These are phyloP conservation scores for Bolinopsis microptera DNA, from an alignment of 37 sponge, comb jelly and placozoan genomes.

Conservation along the genomic window DNA sequence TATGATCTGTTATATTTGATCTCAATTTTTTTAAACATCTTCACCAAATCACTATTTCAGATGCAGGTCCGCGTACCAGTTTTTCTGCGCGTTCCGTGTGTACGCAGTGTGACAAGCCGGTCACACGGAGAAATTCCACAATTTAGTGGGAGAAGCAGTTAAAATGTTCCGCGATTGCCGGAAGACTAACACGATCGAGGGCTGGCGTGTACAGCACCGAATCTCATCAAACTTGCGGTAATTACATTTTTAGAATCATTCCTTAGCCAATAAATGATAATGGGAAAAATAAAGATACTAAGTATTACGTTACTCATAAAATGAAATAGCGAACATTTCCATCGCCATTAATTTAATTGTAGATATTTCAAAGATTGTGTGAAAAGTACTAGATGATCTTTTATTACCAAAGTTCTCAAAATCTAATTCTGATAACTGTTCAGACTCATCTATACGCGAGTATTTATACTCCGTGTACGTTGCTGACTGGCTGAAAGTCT, in stretches of 20 bases:
- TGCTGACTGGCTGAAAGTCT: conserved; percentile 40
- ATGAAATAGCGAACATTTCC: no score
- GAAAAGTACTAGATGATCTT: no score
- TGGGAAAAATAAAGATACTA: no score
- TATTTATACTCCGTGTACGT: conserved; percentile 46
- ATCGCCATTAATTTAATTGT: no score
- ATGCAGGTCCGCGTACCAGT: conserved; percentile 47
- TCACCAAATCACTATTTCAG: no score
- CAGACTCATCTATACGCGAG: conserved; percentile 55
- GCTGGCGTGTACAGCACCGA: conserved; percentile 58
- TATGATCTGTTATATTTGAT: no score
- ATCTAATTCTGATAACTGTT: not conserved
- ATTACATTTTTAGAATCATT: no score
- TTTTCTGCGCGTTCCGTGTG: conserved; percentile 44
- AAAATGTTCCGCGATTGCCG: not conserved
- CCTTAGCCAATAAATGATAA: no score
- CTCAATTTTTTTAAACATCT: no score
- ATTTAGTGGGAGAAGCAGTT: not conserved
- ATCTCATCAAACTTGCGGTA: conserved; percentile 37
- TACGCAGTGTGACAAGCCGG: conserved; percentile 47
- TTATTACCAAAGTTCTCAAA: no score
- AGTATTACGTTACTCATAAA: no score
- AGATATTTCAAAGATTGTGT: no score
- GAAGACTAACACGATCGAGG: not conserved
- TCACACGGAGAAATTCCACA: conserved; percentile 58